Conservation (phyloP, 2,888 invertebrate species). For the Stenchaetothrips biformis region DNA sequence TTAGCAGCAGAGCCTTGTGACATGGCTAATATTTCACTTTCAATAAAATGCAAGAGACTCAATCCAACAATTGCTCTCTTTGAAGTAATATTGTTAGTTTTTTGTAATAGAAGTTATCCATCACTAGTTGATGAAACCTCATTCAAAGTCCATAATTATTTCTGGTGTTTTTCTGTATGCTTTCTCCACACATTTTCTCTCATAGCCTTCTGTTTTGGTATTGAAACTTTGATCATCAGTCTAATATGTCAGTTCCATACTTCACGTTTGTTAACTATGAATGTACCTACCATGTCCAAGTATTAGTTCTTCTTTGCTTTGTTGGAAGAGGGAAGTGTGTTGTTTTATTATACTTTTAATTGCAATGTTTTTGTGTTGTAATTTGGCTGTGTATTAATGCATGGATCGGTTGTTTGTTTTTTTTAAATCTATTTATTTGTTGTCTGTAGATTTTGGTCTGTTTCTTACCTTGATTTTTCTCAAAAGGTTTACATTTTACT, state of each 20-base stretch:
- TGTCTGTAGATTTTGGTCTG: background rate
- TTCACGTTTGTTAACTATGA: background rate
- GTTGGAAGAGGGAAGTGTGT: background rate
- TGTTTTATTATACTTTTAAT: background rate
- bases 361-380: background rate
- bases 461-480: background rate
- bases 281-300: background rate
- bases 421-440: background rate
- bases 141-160: too few species aligned
- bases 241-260: background rate
- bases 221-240: too few species aligned
- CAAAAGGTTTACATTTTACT: background rate
- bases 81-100: too few species aligned
- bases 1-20: too few species aligned
- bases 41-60: too few species aligned
- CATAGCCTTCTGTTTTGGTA: too few species aligned
- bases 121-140: too few species aligned
- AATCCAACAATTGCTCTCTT: too few species aligned
- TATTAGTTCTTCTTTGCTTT: background rate
- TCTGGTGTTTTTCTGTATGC: too few species aligned
- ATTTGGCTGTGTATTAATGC: slow-evolving; percentile 15
- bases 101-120: too few species aligned
- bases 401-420: background rate
- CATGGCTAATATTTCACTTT: too few species aligned
- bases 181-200: too few species aligned